These are phyloP conservation scores for Leptestheria dahalacensis DNA, from an alignment of 1,140 invertebrate genomes.

Conservation along the genomic window DNA sequence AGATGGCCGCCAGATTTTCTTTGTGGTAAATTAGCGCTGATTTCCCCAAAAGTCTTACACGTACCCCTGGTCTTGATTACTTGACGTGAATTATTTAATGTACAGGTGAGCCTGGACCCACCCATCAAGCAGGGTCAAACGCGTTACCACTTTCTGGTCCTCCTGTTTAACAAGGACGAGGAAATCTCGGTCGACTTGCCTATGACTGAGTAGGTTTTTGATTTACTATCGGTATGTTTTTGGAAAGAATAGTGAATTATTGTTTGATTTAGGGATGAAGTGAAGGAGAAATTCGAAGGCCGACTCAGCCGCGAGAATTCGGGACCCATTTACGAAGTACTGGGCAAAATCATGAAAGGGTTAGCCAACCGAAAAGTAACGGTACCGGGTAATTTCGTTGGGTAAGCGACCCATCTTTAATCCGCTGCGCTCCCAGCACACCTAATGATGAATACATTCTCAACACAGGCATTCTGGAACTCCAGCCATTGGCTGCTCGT, in stretches of 20 bases:
- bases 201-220: slow-evolving; percentile 59
- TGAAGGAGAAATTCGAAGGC: slow-evolving; percentile 86
- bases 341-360: slow-evolving; percentile 91
- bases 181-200: slow-evolving; percentile 85
- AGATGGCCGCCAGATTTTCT: slow-evolving; percentile 95
- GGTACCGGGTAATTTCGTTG: slow-evolving; percentile 78
- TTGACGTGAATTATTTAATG: no score
- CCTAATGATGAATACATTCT: no score
- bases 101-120: slow-evolving; percentile 86
- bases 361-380: slow-evolving; percentile 90
- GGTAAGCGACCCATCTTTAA: slow-evolving; percentile 38
- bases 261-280: slow-evolving; percentile 47
- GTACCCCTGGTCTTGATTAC: no score
- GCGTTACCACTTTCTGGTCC: slow-evolving; percentile 83
- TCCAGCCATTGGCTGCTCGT: slow-evolving; percentile 86
- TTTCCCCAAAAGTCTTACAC: no score
- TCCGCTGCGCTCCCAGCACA: background rate
- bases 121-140: slow-evolving; percentile 99
- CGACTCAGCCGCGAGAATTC: slow-evolving; percentile 80
- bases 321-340: slow-evolving; percentile 87
- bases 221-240: background rate
- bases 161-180: slow-evolving; percentile 77
- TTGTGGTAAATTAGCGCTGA: slow-evolving; percentile 80
- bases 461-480: slow-evolving; percentile 68
- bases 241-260: slow-evolving; percentile 12